These are phyloP conservation scores for Amazona ochrocephala DNA, from an alignment of 2,797 vertebrate genomes.

Conservation along the genomic window DNA sequence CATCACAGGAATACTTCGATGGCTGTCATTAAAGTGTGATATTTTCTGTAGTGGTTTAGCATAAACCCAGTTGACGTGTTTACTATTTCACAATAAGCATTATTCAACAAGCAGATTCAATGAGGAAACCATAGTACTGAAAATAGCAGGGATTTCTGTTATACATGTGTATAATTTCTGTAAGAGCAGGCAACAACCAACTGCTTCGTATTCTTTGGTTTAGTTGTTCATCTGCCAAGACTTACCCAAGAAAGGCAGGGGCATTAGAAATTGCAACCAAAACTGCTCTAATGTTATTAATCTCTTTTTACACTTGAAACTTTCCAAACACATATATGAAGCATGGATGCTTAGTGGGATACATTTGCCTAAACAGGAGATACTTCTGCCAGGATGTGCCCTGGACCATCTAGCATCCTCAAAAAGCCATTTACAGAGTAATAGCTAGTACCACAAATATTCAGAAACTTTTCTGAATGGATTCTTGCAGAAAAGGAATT, in stretches of 20 bases:
- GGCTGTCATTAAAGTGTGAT: neutral
- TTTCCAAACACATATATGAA: neutral
- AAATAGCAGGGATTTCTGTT: neutral
- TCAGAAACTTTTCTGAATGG: neutral
- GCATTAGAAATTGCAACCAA: neutral
- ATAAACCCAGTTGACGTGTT: neutral
- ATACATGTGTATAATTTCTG: fast-evolving
- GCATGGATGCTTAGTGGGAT: neutral
- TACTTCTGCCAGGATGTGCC: neutral
- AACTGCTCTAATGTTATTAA: neutral
- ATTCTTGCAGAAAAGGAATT: neutral
- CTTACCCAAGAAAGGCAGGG: neutral
- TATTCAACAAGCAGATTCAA: neutral
- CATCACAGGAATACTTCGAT: neutral
- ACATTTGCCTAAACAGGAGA: neutral
- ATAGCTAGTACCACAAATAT: neutral
- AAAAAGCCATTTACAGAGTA: neutral
- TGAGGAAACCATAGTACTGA: neutral
- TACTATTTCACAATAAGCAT: neutral
- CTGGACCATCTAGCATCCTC: neutral
- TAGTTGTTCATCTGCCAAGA: neutral
- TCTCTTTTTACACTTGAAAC: neutral
- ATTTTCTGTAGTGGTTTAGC: neutral
- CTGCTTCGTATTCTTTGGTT: neutral
- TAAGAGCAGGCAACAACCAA: neutral